phyloP scores from a whole-genome alignment of 2,888 invertebrate genomes.

The Himalopsyche kuldschensis region DNA sequence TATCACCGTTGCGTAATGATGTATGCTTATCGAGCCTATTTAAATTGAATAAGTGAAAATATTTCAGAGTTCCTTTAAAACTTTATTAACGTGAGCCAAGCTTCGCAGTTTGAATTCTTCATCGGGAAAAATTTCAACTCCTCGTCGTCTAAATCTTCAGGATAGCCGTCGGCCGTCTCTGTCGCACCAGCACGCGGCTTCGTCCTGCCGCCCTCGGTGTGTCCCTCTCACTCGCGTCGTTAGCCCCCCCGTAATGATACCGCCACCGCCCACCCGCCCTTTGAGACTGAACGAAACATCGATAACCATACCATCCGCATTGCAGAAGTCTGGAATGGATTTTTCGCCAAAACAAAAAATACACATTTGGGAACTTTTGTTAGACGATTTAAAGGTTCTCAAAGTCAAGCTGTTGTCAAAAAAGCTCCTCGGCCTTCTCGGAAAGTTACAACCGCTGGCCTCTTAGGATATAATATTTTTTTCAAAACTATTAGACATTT shows the following conservation, averaged over 20 bases:
- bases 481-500: too few species aligned
- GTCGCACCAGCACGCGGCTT: background rate
- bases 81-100: background rate
- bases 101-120: background rate
- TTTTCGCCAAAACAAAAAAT: background rate
- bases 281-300: constrained; percentile 25
- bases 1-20: too few species aligned
- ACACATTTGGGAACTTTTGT: constrained; percentile 4
- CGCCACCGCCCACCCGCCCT: constrained; percentile 16
- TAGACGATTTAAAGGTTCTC: background rate
- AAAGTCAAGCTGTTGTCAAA: background rate
- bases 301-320: constrained; percentile 37
- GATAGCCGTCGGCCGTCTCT: background rate
- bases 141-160: background rate
- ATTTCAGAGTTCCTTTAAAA: background rate
- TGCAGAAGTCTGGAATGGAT: constrained; percentile 25
- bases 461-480: too few species aligned
- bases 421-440: too few species aligned
- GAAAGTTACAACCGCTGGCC: too few species aligned
- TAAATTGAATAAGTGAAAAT: too few species aligned
- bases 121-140: background rate
- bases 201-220: background rate
- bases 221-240: background rate
- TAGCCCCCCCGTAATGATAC: background rate
- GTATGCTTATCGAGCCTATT: too few species aligned